These are phyloP conservation scores for Oryzias javanicus DNA, from an alignment of 2,113 vertebrate species.

Conservation along the genomic window DNA sequence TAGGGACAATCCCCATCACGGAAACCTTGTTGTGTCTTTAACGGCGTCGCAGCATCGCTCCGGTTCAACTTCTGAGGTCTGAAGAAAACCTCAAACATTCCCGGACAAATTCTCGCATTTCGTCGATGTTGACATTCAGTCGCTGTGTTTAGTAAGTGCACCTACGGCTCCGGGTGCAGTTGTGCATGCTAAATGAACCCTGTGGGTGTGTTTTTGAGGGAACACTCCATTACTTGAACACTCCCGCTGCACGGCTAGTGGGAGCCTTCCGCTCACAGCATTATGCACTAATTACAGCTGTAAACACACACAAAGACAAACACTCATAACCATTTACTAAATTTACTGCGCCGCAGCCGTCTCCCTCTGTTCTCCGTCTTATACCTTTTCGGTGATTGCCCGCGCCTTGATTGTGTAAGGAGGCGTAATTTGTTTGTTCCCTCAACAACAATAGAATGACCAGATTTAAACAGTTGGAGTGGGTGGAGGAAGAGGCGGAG, in stretches of 20 bases:
- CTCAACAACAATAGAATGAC: constrained; percentile 44
- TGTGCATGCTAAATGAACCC: constrained; percentile 48
- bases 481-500: constrained; percentile 14
- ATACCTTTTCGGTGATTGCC: constrained; percentile 15
- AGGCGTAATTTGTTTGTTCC: constrained; percentile 66
- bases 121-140: constrained; percentile 38
- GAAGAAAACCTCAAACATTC: constrained; percentile 11
- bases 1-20: background rate
- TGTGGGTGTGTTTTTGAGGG: constrained; percentile 46
- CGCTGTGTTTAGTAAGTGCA: constrained; percentile 21
- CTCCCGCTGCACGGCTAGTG: constrained; percentile 59
- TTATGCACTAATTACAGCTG: constrained; percentile 70
- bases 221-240: constrained; percentile 62
- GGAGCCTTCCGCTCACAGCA: constrained; percentile 61
- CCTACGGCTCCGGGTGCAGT: constrained; percentile 19
- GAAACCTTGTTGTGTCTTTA: constrained; percentile 2
- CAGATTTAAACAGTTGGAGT: constrained; percentile 30
- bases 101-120: constrained; percentile 22
- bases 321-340: constrained; percentile 38
- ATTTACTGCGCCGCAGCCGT: constrained; percentile 12
- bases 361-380: constrained; percentile 14
- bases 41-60: constrained; percentile 9
- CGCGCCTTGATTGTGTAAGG: constrained; percentile 15
- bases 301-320: constrained; percentile 64
- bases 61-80: constrained; percentile 23